phyloP scores from a whole-genome alignment of 2,888 invertebrate genomes.

The Drosophila nigricruria region DNA sequence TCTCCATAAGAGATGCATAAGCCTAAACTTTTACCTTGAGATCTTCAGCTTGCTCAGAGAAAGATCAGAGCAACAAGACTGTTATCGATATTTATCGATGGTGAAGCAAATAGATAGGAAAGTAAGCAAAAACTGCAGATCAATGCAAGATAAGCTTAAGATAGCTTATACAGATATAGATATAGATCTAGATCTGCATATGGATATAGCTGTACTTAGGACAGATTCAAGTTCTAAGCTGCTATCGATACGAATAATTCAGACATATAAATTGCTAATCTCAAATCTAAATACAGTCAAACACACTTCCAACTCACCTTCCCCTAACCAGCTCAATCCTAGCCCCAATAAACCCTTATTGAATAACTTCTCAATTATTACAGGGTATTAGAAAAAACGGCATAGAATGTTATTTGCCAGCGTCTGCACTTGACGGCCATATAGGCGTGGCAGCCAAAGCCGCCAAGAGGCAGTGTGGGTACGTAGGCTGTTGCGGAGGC shows the following conservation, averaged over 20 bases:
- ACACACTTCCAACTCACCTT: too few relatives aligned
- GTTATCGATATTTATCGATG: constrained; percentile 8
- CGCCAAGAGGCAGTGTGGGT: neutral
- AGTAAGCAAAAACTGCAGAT: too few relatives aligned
- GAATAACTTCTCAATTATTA: neutral
- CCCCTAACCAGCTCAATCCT: neutral
- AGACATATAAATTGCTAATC: neutral
- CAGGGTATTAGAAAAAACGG: constrained; percentile 20
- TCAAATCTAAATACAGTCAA: neutral
- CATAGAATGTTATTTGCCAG: constrained; percentile 74
- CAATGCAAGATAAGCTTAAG: too few relatives aligned
- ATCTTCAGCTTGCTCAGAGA: neutral
- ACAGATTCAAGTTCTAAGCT: neutral
- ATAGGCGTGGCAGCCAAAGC: constrained; percentile 32
- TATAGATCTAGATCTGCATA: too few relatives aligned
- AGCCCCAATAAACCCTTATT: neutral
- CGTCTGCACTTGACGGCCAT: constrained; percentile 73
- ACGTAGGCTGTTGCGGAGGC: constrained; percentile 64
- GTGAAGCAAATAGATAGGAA: neutral
- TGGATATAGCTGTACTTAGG: too few relatives aligned
- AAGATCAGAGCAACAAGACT: neutral
- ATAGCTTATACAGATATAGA: too few relatives aligned
- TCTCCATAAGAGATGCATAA: neutral
- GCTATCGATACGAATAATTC: neutral
- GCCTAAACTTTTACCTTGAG: neutral